phyloP scores from a whole-genome alignment of 2,797 vertebrate species.

The Sebastes diploproa region DNA sequence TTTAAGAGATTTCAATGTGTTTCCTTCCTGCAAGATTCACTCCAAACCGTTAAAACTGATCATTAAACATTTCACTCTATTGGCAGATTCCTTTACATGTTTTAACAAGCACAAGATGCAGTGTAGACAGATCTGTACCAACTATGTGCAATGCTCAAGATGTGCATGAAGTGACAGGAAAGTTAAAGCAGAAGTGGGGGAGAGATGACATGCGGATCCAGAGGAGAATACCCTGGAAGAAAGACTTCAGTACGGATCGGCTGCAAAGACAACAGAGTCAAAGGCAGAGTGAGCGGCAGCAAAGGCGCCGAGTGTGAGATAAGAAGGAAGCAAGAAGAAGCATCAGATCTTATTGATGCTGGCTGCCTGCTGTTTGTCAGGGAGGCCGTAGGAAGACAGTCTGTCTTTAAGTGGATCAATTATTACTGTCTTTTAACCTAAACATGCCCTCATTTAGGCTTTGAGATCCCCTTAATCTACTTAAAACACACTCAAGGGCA shows the following conservation, averaged over 20 bases:
- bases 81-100: constrained; percentile 9
- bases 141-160: neutral
- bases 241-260: constrained; percentile 26
- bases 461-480: constrained; percentile 39
- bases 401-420: constrained; percentile 53
- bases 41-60: neutral
- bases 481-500: constrained; percentile 44
- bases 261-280: constrained; percentile 34
- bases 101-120: constrained; percentile 6
- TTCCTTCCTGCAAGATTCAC: neutral
- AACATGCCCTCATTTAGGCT: constrained; percentile 42
- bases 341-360: constrained; percentile 38
- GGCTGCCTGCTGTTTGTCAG: constrained; percentile 37
- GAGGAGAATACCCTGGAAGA: constrained; percentile 40
- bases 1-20: neutral
- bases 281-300: constrained; percentile 27
- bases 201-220: constrained; percentile 25
- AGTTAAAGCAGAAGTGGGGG: constrained; percentile 15
- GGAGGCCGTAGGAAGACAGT: constrained; percentile 22
- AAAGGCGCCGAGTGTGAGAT: constrained; percentile 29
- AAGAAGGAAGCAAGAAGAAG: constrained; percentile 18
- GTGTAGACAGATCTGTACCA: neutral
- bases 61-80: neutral
- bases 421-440: constrained; percentile 52
- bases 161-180: constrained; percentile 25